Evolutionary conservation across 2,888 invertebrate species (phyloP).

Genomic region (Oithona nana): DNA sequence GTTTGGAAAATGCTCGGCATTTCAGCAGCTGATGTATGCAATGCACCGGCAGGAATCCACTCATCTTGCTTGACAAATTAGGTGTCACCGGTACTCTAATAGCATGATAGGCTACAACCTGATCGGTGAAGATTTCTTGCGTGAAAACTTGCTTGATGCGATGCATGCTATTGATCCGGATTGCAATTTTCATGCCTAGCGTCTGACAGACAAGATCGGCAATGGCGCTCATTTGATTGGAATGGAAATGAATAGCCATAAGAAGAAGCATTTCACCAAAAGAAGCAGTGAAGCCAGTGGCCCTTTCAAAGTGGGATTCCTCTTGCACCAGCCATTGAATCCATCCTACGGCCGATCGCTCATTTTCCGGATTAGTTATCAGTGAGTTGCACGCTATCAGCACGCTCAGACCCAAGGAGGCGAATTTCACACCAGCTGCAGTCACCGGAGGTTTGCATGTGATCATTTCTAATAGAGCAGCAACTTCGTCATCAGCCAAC

Average conservation of each 20-base stretch:
- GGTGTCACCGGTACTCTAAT: slow-evolving; percentile 86
- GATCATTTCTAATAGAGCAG: slow-evolving; percentile 56
- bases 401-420: slow-evolving; percentile 80
- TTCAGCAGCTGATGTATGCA: slow-evolving; percentile 88
- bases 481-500: slow-evolving; percentile 78
- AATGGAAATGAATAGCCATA: slow-evolving; percentile 92
- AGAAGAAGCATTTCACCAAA: slow-evolving; percentile 80
- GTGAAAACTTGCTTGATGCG: slow-evolving; percentile 85
- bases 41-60: slow-evolving; percentile 82
- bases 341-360: slow-evolving; percentile 33
- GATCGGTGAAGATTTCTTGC: slow-evolving; percentile 89
- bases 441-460: slow-evolving; percentile 73
- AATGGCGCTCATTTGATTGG: slow-evolving; percentile 77
- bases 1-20: slow-evolving; percentile 81
- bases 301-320: slow-evolving; percentile 68
- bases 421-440: slow-evolving; percentile 78
- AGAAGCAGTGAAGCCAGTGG: slow-evolving; percentile 21
- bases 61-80: slow-evolving; percentile 64
- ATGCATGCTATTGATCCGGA: slow-evolving; percentile 33
- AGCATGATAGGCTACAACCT: slow-evolving; percentile 85
- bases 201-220: slow-evolving; percentile 83
- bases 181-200: slow-evolving; percentile 80
- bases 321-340: slow-evolving; percentile 74
- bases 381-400: slow-evolving; percentile 80
- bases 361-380: slow-evolving; percentile 52